Base-by-base conservation (phyloP, 1,140 invertebrate species). In the Phymastichus coffea region DNA sequence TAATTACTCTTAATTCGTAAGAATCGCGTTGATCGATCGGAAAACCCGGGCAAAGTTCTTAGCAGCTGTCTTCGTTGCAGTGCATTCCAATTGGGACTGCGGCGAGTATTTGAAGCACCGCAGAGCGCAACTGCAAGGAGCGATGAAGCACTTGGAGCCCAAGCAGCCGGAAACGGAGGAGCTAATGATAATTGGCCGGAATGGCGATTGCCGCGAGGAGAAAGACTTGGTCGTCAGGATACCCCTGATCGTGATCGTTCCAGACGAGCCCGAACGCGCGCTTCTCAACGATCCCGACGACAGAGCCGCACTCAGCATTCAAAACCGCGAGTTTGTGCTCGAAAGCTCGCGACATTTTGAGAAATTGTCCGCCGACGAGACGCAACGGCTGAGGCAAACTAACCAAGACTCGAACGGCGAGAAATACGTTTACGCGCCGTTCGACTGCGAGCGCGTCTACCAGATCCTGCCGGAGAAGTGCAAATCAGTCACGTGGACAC, bases 281-380 rank as follows among this genome's bases (percentile, higher is more conserved):
- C 10, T n/a, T 0, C 38, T 40, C 1, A 4, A 15, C 0, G 15
- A 60, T 15, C 38, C 22, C 0, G 59, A 66, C n/a, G 52, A 55
- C 0, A n/a, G 38, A 2, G n/a, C 63, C 7, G 37, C 55, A 2
- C 3, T 73, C 4, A 64, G 54, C 17, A 68, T 73, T 7, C 64
- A 71, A 41, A 63, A 70, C 38, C 49, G 56, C 22, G 64, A 70
- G 40, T 57, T 73, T 3, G 41, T 53, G 6, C 20, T 35, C 3
- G 59, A 61, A 23, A 56, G 22, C 9, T 25, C 38, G 2, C 17
- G 14, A 14, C 23, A 33, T 22, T 61, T 56, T 15, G 59, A 61
- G 30, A 61, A 51, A 38, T 19, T 61, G 1, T 35, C 52, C 2
- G 4, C 0, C 3, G 14, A 51, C 7, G 6, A 51, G 22, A 30